Percentiles rank a stretch among this genome's conserved stretches.
Evolutionary conservation across 2,113 vertebrate genomes (phyloP).

Genomic region (Aldabrachelys gigantea): DNA sequence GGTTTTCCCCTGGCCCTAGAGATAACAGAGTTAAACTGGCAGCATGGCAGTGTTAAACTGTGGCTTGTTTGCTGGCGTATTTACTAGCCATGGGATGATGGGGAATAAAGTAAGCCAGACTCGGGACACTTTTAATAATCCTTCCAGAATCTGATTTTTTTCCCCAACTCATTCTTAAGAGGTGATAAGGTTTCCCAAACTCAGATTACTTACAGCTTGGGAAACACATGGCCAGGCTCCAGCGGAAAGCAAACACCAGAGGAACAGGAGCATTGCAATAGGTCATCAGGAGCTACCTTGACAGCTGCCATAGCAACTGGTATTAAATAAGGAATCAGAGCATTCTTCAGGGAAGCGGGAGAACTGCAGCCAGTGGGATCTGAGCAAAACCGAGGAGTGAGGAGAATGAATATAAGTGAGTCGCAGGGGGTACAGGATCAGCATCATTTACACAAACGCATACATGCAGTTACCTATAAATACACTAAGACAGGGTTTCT

Average conservation of each 20-base stretch:
- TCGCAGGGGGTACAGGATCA: not conserved
- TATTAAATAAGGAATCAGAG: slow-evolving; percentile 57
- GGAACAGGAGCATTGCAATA: slow-evolving; percentile 22
- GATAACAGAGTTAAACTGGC: slow-evolving; percentile 53
- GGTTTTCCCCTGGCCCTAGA: slow-evolving; percentile 58
- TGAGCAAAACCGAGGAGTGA: not conserved
- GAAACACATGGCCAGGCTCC: slow-evolving; percentile 29
- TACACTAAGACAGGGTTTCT: slow-evolving; percentile 32
- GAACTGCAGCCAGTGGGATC: not conserved
- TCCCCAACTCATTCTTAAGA: accelerated
- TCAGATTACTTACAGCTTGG: not conserved
- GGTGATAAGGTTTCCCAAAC: slow-evolving; percentile 1
- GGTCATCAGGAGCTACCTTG: slow-evolving; percentile 51
- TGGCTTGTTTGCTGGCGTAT: slow-evolving; percentile 29
- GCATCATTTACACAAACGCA: not conserved
- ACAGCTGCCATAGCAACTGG: slow-evolving; percentile 70
- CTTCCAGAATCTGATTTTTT: not conserved
- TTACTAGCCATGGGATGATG: not conserved
- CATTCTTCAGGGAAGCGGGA: slow-evolving; percentile 33
- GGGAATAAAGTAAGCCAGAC: not conserved
- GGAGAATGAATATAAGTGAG: not conserved
- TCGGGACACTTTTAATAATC: not conserved
- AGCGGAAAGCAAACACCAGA: slow-evolving; percentile 5
- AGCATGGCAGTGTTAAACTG: slow-evolving; percentile 51
- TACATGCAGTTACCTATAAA: slow-evolving; percentile 47